Conservation (phyloP, 2,797 vertebrate genomes). For the Melanotaenia parkinsoni region DNA sequence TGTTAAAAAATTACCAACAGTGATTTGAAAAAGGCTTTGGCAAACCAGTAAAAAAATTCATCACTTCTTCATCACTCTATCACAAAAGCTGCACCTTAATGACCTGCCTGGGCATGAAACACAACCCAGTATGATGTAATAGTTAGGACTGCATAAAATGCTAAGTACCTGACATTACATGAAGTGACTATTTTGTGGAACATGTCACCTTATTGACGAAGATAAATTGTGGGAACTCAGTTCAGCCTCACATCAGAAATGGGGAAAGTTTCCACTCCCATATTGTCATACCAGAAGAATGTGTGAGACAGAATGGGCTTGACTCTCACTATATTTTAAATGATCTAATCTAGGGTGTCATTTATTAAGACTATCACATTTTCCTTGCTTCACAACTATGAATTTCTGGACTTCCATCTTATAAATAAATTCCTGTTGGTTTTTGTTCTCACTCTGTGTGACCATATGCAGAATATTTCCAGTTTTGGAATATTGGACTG, state of each 20-base stretch:
- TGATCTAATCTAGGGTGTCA: not conserved
- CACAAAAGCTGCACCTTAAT: not conserved
- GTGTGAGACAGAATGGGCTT: conserved; percentile 23
- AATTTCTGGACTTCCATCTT: too few relatives aligned
- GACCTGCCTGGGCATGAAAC: conserved; percentile 14
- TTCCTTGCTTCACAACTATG: not conserved
- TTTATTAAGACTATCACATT: not conserved
- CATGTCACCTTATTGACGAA: conserved; percentile 14
- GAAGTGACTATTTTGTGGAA: conserved; percentile 1
- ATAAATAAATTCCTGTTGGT: too few relatives aligned
- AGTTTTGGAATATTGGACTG: too few relatives aligned
- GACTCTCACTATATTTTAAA: conserved; percentile 8
- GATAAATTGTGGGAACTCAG: conserved; percentile 50
- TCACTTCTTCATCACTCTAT: conserved; percentile 1
- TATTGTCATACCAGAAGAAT: conserved; percentile 60
- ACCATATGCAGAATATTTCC: too few relatives aligned
- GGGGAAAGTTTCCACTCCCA: conserved; percentile 37
- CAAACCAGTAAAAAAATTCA: not conserved
- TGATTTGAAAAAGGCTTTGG: conserved; percentile 6
- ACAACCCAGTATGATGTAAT: conserved; percentile 3
- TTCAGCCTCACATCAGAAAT: conserved; percentile 38
- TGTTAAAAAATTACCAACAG: not conserved
- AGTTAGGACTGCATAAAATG: conserved; percentile 13
- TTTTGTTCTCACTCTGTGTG: too few relatives aligned
- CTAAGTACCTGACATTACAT: not conserved